These are phyloP conservation scores for Cygnus olor DNA, from an alignment of 2,797 vertebrate species.

Conservation along the genomic window DNA sequence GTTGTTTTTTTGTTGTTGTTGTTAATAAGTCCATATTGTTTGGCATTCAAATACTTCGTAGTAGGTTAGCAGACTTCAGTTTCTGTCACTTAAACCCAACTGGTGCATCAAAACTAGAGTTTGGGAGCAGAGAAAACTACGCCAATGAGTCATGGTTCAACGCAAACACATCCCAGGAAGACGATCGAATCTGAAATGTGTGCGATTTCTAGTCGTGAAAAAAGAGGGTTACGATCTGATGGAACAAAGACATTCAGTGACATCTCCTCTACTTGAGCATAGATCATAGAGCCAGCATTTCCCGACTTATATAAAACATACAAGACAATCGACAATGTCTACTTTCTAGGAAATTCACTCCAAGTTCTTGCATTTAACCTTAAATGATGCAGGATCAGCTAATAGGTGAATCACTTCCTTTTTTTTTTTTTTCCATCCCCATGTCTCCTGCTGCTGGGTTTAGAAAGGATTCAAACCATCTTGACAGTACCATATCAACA, in stretches of 20 bases:
- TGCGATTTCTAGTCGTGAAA: background rate
- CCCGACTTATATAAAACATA: fast-evolving
- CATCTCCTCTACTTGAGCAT: background rate
- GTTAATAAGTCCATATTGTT: background rate
- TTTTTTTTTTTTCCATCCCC: background rate
- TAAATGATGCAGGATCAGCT: fast-evolving
- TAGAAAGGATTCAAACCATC: background rate
- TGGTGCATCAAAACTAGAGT: background rate
- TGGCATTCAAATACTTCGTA: background rate
- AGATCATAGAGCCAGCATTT: background rate
- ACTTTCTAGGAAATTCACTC: background rate
- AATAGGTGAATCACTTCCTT: background rate
- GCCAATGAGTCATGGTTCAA: background rate
- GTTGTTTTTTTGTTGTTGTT: background rate
- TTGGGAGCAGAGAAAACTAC: background rate
- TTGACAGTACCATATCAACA: background rate
- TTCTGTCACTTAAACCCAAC: background rate
- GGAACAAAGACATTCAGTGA: fast-evolving
- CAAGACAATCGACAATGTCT: background rate
- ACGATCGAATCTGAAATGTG: background rate
- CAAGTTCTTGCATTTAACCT: background rate
- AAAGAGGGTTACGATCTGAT: background rate
- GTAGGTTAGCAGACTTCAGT: background rate
- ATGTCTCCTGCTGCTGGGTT: fast-evolving
- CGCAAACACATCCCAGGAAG: background rate